phyloP scores from a whole-genome alignment of 2,113 vertebrate genomes.

The Nothocercus julius region DNA sequence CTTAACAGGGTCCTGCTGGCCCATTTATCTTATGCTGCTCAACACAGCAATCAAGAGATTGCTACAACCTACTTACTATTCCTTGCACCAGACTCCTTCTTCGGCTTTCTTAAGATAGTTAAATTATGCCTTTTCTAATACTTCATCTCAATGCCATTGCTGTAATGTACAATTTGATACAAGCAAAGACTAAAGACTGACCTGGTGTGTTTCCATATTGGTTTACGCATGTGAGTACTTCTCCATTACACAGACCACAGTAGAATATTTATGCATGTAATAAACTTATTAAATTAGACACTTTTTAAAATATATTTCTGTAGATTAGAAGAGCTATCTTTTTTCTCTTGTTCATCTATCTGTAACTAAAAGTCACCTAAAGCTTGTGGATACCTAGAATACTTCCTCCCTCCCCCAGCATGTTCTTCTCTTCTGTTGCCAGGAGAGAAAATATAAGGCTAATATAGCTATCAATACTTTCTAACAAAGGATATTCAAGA shows the following conservation, averaged over 20 bases:
- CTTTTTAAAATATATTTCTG: not conserved
- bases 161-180: not conserved
- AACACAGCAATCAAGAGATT: not conserved
- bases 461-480: slow-evolving; percentile 65
- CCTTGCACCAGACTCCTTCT: not conserved
- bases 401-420: not conserved
- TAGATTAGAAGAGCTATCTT: not conserved
- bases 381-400: slow-evolving; percentile 1
- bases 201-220: not conserved
- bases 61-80: not conserved
- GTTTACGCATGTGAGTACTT: not conserved
- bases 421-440: slow-evolving; percentile 15
- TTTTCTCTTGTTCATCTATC: not conserved
- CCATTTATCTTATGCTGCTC: not conserved
- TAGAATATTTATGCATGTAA: not conserved
- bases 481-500: slow-evolving; percentile 55
- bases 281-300: not conserved
- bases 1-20: rapidly evolving
- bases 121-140: not conserved
- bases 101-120: not conserved
- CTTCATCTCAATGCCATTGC: not conserved
- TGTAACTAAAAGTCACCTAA: not conserved
- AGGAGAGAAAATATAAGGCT: slow-evolving; percentile 60
- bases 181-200: not conserved
- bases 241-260: not conserved